Percentiles rank a stretch among this genome's conserved stretches.
Conservation (phyloP, 2,888 invertebrate species). For the Scelioninae gen. 2 region DNA sequence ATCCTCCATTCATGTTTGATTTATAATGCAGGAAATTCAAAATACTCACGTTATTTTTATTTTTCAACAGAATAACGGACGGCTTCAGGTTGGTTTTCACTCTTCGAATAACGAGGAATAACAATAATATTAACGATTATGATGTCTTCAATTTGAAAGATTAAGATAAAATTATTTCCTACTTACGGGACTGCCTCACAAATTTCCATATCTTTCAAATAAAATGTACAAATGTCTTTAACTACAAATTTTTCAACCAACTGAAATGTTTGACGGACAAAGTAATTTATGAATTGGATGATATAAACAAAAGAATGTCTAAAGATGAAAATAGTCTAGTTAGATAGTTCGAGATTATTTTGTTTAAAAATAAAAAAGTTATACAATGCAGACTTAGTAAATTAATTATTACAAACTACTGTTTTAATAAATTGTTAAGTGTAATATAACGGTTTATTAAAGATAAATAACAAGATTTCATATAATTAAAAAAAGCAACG, state of each 20-base stretch:
- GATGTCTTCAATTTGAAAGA: constrained; percentile 1
- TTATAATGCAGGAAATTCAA: constrained; percentile 15
- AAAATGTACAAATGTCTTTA: background rate
- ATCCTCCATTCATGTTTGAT: constrained; percentile 19
- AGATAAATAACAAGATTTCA: too few relatives aligned
- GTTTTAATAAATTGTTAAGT: too few relatives aligned
- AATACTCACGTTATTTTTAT: constrained; percentile 65
- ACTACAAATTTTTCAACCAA: constrained; percentile 20
- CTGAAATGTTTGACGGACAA: constrained; percentile 22
- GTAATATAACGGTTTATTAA: too few relatives aligned
- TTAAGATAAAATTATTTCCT: background rate
- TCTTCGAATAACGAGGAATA: constrained; percentile 18
- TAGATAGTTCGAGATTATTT: too few relatives aligned
- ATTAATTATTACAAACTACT: too few relatives aligned
- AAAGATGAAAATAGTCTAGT: too few relatives aligned
- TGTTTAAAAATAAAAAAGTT: too few relatives aligned
- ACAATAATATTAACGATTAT: constrained; percentile 9
- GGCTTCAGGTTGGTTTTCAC: constrained; percentile 46
- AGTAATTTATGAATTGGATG: background rate
- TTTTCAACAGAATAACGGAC: constrained; percentile 68
- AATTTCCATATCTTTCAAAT: constrained; percentile 68
- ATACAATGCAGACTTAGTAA: too few relatives aligned
- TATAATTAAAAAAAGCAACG: too few relatives aligned
- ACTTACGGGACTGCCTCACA: constrained; percentile 66
- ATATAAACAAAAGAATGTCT: too few relatives aligned